A percentile compares a stretch with the other conserved stretches of the same genome.
phyloP scores from a whole-genome alignment of 2,113 vertebrate genomes.

The Chroicocephalus ridibundus region DNA sequence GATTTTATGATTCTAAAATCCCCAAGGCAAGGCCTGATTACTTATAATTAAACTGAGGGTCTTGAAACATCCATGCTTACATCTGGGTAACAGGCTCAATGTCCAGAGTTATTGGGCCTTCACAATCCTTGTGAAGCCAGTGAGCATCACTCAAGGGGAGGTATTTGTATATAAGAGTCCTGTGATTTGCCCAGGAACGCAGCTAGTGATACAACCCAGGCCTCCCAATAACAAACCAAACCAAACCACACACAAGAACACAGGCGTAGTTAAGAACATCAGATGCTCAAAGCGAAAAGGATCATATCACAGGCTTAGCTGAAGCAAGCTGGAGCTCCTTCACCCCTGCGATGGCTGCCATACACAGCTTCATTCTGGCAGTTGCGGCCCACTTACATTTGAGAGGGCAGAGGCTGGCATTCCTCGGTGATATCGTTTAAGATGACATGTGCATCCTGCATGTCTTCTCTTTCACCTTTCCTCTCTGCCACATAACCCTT shows the following conservation, averaged over 20 bases:
- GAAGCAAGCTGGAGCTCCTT: background rate
- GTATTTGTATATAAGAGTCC: background rate
- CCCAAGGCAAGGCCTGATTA: background rate
- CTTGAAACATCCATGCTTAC: background rate
- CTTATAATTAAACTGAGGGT: background rate
- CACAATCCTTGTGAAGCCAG: background rate
- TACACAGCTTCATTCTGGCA: background rate
- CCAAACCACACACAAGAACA: background rate
- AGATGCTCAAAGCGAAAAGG: background rate
- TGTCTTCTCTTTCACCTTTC: constrained; percentile 92
- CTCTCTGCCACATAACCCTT: constrained; percentile 88
- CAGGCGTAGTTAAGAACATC: background rate
- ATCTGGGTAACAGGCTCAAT: background rate
- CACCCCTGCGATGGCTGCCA: background rate
- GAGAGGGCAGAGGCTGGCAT: constrained; percentile 72
- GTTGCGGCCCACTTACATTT: constrained; percentile 80
- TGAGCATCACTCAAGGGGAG: background rate
- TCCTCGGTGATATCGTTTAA: constrained; percentile 82
- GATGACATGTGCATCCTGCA: constrained; percentile 95
- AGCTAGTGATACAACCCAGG: background rate
- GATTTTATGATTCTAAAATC: background rate
- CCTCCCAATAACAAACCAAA: background rate
- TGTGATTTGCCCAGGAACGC: background rate
- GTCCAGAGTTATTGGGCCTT: background rate
- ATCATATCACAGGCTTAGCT: background rate